A percentile compares a stretch with the other conserved stretches of the same genome.
phyloP scores from a whole-genome alignment of 2,797 vertebrate species.

The Anabacerthia variegaticeps region DNA sequence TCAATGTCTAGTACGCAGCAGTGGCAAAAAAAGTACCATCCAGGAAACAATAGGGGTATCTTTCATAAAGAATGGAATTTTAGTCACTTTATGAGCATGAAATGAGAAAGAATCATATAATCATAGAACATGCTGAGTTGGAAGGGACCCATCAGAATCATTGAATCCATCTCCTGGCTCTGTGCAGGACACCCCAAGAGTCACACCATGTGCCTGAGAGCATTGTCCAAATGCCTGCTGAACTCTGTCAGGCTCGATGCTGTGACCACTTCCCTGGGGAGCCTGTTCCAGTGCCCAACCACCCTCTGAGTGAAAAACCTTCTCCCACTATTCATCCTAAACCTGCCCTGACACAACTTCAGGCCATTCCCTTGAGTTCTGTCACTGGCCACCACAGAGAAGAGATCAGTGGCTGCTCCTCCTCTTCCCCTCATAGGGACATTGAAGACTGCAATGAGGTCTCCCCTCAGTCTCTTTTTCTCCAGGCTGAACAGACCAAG shows the following conservation, averaged over 20 bases:
- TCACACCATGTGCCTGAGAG: neutral
- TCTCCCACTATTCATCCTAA: neutral
- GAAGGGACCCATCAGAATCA: neutral
- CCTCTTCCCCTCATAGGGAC: neutral
- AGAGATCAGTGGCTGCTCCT: neutral
- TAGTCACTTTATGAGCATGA: neutral
- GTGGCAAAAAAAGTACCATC: neutral
- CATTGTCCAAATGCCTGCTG: neutral
- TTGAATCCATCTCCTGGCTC: accelerated
- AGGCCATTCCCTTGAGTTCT: neutral
- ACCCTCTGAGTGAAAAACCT: neutral
- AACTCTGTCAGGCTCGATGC: neutral
- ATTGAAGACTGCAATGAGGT: neutral
- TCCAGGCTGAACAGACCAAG: neutral
- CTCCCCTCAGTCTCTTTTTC: neutral
- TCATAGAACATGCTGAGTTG: neutral
- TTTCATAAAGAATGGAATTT: neutral
- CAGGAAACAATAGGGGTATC: accelerated
- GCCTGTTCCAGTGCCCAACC: neutral
- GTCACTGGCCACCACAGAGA: neutral
- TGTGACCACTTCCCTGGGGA: neutral
- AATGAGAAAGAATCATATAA: neutral
- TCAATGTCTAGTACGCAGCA: neutral
- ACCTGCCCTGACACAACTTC: neutral
- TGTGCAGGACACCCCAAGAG: neutral